Conservation (phyloP, 2,797 vertebrate genomes). For the Eospalax fontanierii region DNA sequence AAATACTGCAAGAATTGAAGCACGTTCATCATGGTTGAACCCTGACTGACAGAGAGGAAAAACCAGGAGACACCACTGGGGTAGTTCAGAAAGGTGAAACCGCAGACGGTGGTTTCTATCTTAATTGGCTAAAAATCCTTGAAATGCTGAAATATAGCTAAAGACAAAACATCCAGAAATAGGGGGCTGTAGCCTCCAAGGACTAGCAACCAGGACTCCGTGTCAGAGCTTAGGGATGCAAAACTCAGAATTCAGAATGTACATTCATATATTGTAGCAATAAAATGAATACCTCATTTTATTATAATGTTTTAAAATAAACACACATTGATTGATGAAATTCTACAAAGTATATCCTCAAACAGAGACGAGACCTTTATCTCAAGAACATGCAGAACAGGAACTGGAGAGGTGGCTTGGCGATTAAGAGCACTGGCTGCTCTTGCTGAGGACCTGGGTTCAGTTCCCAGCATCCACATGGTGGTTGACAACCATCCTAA, state of each 20-base stretch:
- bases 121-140: conserved; percentile 50
- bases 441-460: too few species aligned
- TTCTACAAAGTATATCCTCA: not conserved
- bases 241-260: conserved; percentile 4
- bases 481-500: too few species aligned
- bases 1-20: not conserved
- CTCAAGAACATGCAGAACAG: not conserved
- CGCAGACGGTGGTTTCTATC: not conserved
- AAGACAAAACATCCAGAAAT: not conserved
- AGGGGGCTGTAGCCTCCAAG: not conserved
- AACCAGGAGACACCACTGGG: not conserved
- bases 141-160: not conserved
- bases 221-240: not conserved
- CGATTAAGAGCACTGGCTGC: too few species aligned
- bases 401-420: too few species aligned
- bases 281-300: not conserved
- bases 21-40: not conserved
- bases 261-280: not conserved
- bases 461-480: too few species aligned
- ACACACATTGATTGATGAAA: not conserved
- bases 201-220: not conserved
- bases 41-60: not conserved
- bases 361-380: not conserved
- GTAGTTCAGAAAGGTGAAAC: not conserved
- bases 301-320: conserved; percentile 30